These are phyloP conservation scores for Melitaea athalia DNA, from an alignment of 2,888 invertebrate genomes.

Conservation along the genomic window DNA sequence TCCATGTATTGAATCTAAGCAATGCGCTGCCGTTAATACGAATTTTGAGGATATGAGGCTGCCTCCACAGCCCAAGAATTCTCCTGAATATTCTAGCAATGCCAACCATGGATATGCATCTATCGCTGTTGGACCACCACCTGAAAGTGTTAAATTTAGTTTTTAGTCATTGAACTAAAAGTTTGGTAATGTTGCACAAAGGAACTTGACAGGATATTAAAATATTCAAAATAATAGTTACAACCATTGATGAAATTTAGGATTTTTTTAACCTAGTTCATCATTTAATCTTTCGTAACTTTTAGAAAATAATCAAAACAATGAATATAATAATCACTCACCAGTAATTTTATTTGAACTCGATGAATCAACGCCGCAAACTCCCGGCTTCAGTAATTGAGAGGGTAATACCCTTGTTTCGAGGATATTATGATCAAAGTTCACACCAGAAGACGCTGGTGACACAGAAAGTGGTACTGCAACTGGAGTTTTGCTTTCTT, in stretches of 20 bases:
- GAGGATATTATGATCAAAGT: neutral
- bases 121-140: constrained; percentile 60
- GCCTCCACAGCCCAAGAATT: constrained; percentile 54
- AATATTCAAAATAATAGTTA: no score
- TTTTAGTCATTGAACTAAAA: no score
- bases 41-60: constrained; percentile 76
- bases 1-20: constrained; percentile 22
- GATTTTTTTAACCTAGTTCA: no score
- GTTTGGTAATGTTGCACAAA: no score
- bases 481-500: no score
- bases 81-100: constrained; percentile 68
- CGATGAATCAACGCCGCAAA: constrained; percentile 28
- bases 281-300: neutral
- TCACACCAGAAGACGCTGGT: neutral
- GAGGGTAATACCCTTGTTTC: neutral
- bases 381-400: neutral
- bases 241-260: no score
- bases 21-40: constrained; percentile 56
- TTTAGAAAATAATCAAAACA: neutral
- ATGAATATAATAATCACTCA: constrained; percentile 17
- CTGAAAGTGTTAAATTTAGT: constrained; percentile 38
- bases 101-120: constrained; percentile 83
- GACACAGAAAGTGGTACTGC: no score
- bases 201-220: no score
- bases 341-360: constrained; percentile 37